phyloP scores from a whole-genome alignment of 2,888 invertebrate genomes.

The Campopleginae sp. region DNA sequence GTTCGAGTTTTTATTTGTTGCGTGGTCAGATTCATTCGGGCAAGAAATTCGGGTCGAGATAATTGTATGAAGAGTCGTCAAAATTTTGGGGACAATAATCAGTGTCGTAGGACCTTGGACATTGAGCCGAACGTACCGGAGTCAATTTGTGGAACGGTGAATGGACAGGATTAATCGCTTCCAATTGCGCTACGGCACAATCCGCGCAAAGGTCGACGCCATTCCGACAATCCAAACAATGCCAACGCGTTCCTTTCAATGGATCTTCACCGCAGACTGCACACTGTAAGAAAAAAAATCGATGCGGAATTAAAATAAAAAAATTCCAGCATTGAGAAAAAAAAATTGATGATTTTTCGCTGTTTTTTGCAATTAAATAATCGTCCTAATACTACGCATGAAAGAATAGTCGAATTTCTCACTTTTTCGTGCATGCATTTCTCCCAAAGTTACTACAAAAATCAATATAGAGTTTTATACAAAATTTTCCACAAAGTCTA shows the following conservation, averaged over 20 bases:
- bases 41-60: slow-evolving; percentile 82
- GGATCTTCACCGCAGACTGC: slow-evolving; percentile 88
- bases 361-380: too few relatives aligned
- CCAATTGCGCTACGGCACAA: slow-evolving; percentile 87
- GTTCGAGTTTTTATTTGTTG: not conserved
- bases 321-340: not conserved
- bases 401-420: too few relatives aligned
- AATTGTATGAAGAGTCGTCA: slow-evolving; percentile 80
- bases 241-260: slow-evolving; percentile 88
- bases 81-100: slow-evolving; percentile 82
- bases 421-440: too few relatives aligned
- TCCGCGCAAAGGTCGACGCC: slow-evolving; percentile 88
- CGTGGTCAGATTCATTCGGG: slow-evolving; percentile 74
- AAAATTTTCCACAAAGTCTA: too few relatives aligned
- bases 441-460: too few relatives aligned
- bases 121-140: slow-evolving; percentile 77
- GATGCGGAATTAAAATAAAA: not conserved
- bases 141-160: slow-evolving; percentile 84
- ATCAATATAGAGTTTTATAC: too few relatives aligned
- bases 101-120: slow-evolving; percentile 76
- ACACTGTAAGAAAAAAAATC: slow-evolving; percentile 84
- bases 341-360: not conserved
- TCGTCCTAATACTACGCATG: too few relatives aligned
- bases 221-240: slow-evolving; percentile 87
- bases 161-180: slow-evolving; percentile 84